phyloP scores from a whole-genome alignment of 2,888 invertebrate species.

The Pelosia muscerda region DNA sequence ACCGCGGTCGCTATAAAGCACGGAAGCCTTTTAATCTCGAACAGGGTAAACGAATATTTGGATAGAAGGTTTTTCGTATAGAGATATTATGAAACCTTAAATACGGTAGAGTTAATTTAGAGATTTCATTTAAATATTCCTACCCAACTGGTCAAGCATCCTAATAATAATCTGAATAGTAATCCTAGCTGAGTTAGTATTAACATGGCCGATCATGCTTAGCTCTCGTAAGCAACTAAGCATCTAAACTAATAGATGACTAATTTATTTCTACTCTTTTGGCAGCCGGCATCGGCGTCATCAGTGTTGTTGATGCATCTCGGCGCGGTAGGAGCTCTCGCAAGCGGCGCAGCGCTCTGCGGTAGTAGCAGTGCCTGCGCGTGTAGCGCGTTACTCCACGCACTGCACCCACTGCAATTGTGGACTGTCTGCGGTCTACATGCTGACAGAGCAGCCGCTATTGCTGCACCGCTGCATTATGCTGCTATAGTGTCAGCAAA shows the following conservation, averaged over 20 bases:
- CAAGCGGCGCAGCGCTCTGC: constrained; percentile 90
- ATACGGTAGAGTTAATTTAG: no score
- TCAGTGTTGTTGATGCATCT: constrained; percentile 91
- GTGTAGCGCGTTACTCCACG: constrained; percentile 89
- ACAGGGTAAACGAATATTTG: neutral
- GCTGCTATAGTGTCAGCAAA: constrained; percentile 91
- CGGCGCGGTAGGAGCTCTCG: constrained; percentile 89
- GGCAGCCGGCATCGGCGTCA: constrained; percentile 89
- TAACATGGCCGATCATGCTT: no score
- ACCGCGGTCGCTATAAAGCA: neutral
- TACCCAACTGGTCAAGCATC: no score
- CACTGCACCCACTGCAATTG: constrained; percentile 91
- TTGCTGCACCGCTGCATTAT: constrained; percentile 93
- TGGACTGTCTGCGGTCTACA: constrained; percentile 94
- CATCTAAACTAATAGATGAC: neutral
- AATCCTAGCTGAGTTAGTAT: no score
- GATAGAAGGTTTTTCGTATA: neutral
- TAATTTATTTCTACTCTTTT: constrained; percentile 40
- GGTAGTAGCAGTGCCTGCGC: constrained; percentile 89
- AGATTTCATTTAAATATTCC: no score
- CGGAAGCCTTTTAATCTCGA: neutral
- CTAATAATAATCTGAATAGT: no score
- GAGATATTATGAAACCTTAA: no score
- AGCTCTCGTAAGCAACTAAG: neutral
- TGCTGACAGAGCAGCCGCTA: constrained; percentile 93